These are phyloP conservation scores for Hermaeophaga mercurialis DNA, from an alignment of 2,888 invertebrate genomes.

Conservation along the genomic window DNA sequence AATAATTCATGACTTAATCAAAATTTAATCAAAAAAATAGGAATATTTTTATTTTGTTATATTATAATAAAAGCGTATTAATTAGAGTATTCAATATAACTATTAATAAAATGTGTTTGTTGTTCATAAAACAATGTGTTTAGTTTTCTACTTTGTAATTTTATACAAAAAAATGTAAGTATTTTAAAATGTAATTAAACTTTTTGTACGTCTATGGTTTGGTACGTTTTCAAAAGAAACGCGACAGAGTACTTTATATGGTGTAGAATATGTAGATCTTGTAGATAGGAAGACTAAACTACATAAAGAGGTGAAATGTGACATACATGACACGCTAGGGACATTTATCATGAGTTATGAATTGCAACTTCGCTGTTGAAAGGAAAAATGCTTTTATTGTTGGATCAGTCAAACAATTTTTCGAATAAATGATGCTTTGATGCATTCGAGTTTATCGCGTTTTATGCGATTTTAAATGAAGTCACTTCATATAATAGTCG, in stretches of 20 bases:
- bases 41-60: no score
- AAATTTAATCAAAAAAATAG: no score
- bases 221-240: constrained; percentile 17
- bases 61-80: no score
- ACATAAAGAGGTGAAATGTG: constrained; percentile 44
- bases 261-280: constrained; percentile 35
- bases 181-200: background rate
- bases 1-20: no score
- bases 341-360: constrained; percentile 27
- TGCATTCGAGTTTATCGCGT: no score
- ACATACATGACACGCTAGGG: constrained; percentile 42
- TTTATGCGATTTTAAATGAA: no score
- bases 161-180: background rate
- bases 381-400: constrained; percentile 18
- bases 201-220: background rate
- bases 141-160: background rate
- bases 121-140: no score
- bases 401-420: no score
- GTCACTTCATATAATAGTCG: no score
- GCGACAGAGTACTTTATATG: constrained; percentile 33
- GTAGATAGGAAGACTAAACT: constrained; percentile 40
- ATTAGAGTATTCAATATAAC: no score
- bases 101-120: no score
- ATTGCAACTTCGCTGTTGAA: constrained; percentile 12
- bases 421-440: no score